Evolutionary conservation across 2,888 invertebrate genomes (phyloP).

Genomic region (Drosophila kambysellisi): DNA sequence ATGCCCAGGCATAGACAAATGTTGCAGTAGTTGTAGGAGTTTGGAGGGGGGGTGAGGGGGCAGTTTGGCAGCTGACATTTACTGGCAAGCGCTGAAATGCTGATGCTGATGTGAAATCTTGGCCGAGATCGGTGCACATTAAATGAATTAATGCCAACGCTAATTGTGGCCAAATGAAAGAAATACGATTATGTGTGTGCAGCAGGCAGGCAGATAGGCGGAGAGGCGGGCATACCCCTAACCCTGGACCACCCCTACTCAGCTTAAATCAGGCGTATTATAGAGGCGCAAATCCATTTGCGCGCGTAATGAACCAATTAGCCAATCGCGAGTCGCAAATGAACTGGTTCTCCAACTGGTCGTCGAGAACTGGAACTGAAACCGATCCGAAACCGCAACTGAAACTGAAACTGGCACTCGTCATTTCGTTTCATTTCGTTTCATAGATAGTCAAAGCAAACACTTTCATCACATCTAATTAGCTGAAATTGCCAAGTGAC

Average conservation of each 20-base stretch:
- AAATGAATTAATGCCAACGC: conserved; percentile 77
- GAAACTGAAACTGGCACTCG: not conserved
- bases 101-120: conserved; percentile 25
- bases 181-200: conserved; percentile 52
- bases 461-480: conserved; percentile 81
- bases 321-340: conserved; percentile 60
- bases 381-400: conserved; percentile 3
- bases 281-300: conserved; percentile 82
- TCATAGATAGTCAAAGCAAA: not conserved
- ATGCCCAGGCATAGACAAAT: conserved; percentile 42
- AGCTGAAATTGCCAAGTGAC: conserved; percentile 79
- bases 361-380: conserved; percentile 12
- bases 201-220: too few relatives aligned
- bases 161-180: conserved; percentile 69
- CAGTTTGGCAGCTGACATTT: conserved; percentile 75
- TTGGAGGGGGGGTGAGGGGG: not conserved
- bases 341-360: conserved; percentile 32
- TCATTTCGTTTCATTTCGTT: not conserved
- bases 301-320: conserved; percentile 83
- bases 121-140: conserved; percentile 47
- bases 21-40: conserved; percentile 22
- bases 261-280: conserved; percentile 70
- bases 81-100: conserved; percentile 79
- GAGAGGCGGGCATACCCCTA: not conserved
- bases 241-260: not conserved